Evolutionary conservation across 37 sponge, comb jelly and placozoan genomes (phyloP), one percentile per base, ranked within the genome.

Genomic region (Mnemiopsis leidyi): DNA sequence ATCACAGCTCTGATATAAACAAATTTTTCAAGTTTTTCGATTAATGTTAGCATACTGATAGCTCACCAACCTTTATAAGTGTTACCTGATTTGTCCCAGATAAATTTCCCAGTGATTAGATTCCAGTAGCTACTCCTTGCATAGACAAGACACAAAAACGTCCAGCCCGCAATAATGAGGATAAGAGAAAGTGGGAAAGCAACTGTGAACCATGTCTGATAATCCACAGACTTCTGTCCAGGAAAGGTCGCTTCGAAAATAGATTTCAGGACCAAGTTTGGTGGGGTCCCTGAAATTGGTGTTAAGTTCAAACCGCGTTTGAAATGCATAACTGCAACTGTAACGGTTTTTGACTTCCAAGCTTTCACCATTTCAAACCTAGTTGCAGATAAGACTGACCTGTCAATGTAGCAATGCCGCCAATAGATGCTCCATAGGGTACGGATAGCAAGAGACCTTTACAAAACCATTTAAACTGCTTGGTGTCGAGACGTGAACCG

Each of bases 351-450:
- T n/a, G n/a, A n/a, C n/a, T n/a, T n/a, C n/a, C n/a, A n/a, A n/a
- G n/a, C n/a, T n/a, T n/a, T n/a, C n/a, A n/a, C n/a, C n/a, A n/a
- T n/a, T n/a, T n/a, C n/a, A n/a, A n/a, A n/a, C n/a, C n/a, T n/a
- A n/a, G n/a, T n/a, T n/a, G n/a, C n/a, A n/a, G n/a, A n/a, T n/a
- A n/a, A n/a, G n/a, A n/a, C n/a, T n/a, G n/a, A 13, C 98, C 98
- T n/a, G 96, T 97, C 21, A 97, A 93, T 23, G 98, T 97, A 0
- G 95, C 98, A 26, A 94, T 97, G 16, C 98, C 98, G 0, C 98
- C 98, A 90, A 97, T 96, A 36, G 95, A 96, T 24, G 98, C 98
- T 26, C 95, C 93, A 39, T 96, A 97, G 0, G 98, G 96, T 21
- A 96, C 93, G 18, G 95, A 95, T 28, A 97, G 83, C 94, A 96